These are phyloP conservation scores for Zaprionus tsacasi DNA, from an alignment of 1,140 invertebrate genomes.

Conservation along the genomic window DNA sequence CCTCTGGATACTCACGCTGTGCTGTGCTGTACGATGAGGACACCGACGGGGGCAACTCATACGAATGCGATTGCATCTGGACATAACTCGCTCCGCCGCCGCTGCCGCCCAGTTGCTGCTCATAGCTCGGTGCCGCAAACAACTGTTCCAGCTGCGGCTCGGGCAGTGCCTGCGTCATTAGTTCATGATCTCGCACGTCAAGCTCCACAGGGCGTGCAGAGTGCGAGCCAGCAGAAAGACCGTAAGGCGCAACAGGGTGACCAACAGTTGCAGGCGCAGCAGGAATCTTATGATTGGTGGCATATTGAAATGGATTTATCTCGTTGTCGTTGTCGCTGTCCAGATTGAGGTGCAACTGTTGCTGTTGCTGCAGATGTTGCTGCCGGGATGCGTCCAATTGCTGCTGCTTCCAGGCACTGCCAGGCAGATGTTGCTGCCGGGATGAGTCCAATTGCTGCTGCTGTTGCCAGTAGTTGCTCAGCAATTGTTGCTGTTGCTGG, in stretches of 20 bases:
- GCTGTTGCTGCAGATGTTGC: constrained; percentile 17
- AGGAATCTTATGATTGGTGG: constrained; percentile 42
- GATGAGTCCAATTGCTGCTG: neutral
- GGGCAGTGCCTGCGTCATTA: constrained; percentile 57
- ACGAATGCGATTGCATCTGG: constrained; percentile 70
- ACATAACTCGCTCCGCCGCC: constrained; percentile 20
- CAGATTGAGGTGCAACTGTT: constrained; percentile 24
- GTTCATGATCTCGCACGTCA: constrained; percentile 29
- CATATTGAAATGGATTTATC: constrained; percentile 50
- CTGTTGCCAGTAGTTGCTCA: neutral
- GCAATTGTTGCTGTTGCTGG: constrained; percentile 1
- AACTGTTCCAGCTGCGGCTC: constrained; percentile 39
- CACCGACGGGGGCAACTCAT: constrained; percentile 44
- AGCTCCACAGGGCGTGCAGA: constrained; percentile 46
- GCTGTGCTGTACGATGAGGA: constrained; percentile 18
- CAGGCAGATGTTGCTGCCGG: neutral
- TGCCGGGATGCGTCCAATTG: neutral
- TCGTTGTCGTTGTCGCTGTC: constrained; percentile 18
- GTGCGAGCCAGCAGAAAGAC: constrained; percentile 46
- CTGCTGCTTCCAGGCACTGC: constrained; percentile 12
- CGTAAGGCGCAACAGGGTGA: constrained; percentile 40
- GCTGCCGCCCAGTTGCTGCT: constrained; percentile 13
- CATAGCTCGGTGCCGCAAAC: constrained; percentile 14
- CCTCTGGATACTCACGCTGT: constrained; percentile 29
- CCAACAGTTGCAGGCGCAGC: constrained; percentile 23